These are phyloP conservation scores for Drosophila rhopaloa DNA, from an alignment of 1,140 invertebrate genomes.

Conservation along the genomic window DNA sequence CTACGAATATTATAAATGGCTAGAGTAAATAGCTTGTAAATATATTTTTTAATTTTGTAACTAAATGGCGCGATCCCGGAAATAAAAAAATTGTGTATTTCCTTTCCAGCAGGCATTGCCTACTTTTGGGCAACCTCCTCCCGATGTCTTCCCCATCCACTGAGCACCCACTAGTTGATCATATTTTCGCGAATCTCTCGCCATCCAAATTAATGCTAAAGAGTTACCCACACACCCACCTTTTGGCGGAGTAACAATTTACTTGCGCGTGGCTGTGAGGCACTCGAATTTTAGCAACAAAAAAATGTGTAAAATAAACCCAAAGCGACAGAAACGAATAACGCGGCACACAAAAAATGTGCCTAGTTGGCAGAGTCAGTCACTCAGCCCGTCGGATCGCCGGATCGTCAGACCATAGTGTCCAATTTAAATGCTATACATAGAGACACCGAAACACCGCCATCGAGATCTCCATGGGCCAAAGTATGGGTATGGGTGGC, in stretches of 20 bases:
- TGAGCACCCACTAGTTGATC: conserved; percentile 18
- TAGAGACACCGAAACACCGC: conserved; percentile 10
- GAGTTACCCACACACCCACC: conserved; percentile 7
- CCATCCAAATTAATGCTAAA: conserved; percentile 18
- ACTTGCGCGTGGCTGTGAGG: conserved; percentile 56
- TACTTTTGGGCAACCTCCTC: conserved; percentile 4
- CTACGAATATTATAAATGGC: no score
- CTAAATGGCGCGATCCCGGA: not conserved
- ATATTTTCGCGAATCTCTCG: not conserved
- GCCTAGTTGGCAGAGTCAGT: conserved; percentile 59
- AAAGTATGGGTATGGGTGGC: conserved; percentile 41
- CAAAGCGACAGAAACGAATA: not conserved
- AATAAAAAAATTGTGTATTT: not conserved
- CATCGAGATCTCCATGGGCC: conserved; percentile 13
- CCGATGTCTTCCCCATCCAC: not conserved
- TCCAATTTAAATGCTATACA: conserved; percentile 61
- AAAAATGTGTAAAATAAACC: conserved; percentile 29
- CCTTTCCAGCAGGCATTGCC: not conserved
- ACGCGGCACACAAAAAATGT: conserved; percentile 40
- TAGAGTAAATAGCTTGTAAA: no score
- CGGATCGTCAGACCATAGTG: conserved; percentile 33
- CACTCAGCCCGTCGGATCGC: conserved; percentile 9
- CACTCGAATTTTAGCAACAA: conserved; percentile 34
- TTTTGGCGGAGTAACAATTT: conserved; percentile 2
- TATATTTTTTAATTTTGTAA: no score